phyloP scores from a whole-genome alignment of 2,113 vertebrate genomes.

The Cygnus buccinator region DNA sequence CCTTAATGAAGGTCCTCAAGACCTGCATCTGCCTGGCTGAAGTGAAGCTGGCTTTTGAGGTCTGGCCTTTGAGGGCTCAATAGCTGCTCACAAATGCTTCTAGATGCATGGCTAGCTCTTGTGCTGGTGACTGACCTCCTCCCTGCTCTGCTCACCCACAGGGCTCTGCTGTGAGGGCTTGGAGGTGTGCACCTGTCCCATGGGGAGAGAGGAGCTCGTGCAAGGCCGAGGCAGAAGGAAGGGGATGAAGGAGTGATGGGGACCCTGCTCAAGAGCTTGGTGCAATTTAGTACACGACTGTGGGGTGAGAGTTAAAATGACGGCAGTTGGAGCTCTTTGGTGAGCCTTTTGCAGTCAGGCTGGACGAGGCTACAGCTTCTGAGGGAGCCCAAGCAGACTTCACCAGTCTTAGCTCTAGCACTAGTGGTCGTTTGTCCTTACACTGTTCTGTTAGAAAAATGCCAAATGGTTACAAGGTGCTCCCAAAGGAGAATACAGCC shows the following conservation, averaged over 20 bases:
- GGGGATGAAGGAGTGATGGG: fast-evolving
- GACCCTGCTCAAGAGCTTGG: not conserved
- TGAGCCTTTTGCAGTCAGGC: not conserved
- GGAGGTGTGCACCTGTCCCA: fast-evolving
- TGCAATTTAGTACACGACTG: not conserved
- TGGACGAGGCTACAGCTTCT: not conserved
- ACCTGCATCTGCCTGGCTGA: not conserved
- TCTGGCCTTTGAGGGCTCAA: not conserved
- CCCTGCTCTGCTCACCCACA: fast-evolving
- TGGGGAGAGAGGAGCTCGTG: not conserved
- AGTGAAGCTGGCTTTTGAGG: not conserved
- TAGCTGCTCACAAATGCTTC: not conserved
- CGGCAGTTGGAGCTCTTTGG: not conserved
- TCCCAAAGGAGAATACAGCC: not conserved
- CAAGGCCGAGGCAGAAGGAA: not conserved
- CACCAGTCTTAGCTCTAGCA: not conserved
- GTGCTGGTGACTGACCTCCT: not conserved
- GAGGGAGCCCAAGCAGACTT: not conserved
- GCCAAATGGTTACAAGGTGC: not conserved
- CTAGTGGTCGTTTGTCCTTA: not conserved
- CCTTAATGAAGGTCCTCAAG: not conserved
- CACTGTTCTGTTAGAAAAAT: not conserved
- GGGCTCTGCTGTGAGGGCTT: not conserved
- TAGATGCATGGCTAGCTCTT: not conserved
- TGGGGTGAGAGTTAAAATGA: not conserved